A percentile compares a stretch with the other conserved stretches of the same genome.
These are phyloP conservation scores for Cheilosia grossa DNA, from an alignment of 2,888 invertebrate genomes.

Conservation along the genomic window DNA sequence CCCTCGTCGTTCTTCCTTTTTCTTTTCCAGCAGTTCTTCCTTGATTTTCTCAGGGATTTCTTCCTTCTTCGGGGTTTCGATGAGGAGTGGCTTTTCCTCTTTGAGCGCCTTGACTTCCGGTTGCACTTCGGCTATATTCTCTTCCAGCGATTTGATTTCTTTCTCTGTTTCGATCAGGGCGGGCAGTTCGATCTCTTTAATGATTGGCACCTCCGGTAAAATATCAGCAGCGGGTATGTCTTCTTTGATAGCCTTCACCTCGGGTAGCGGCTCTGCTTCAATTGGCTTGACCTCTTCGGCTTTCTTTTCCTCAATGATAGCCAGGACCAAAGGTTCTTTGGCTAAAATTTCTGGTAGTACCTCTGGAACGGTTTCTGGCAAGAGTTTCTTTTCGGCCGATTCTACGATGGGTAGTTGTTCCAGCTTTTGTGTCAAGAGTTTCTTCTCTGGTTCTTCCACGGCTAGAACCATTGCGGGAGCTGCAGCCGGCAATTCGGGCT, in stretches of 20 bases:
- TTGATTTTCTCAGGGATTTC: conserved; percentile 15
- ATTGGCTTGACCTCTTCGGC: conserved; percentile 39
- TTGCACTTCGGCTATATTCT: conserved; percentile 23
- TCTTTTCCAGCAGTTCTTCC: conserved; percentile 17
- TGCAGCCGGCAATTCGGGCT: conserved; percentile 67
- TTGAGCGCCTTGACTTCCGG: conserved; percentile 16
- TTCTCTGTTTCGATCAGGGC: conserved; percentile 19
- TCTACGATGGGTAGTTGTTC: conserved; percentile 25
- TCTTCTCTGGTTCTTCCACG: conserved; percentile 13
- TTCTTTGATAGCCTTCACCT: conserved; percentile 23
- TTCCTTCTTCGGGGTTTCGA: conserved; percentile 14
- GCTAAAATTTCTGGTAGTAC: conserved; percentile 17
- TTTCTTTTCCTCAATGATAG: conserved; percentile 30
- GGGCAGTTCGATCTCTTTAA: conserved; percentile 26
- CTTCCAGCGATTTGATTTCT: conserved; percentile 40
- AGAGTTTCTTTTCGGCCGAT: conserved; percentile 33
- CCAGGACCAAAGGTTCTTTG: conserved; percentile 10
- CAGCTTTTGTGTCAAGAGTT: conserved; percentile 3
- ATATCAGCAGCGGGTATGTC: conserved; percentile 30
- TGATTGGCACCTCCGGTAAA: conserved; percentile 21
- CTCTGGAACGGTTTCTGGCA: conserved; percentile 22
- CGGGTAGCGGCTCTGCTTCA: conserved; percentile 14
- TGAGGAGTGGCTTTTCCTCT: conserved; percentile 30
- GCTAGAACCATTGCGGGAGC: conserved; percentile 29
- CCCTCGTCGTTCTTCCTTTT: conserved; percentile 35